Evolutionary conservation across 2,113 vertebrate species (phyloP), one percentile per base, ranked within the genome.

Genomic region (Tetrax tetrax): DNA sequence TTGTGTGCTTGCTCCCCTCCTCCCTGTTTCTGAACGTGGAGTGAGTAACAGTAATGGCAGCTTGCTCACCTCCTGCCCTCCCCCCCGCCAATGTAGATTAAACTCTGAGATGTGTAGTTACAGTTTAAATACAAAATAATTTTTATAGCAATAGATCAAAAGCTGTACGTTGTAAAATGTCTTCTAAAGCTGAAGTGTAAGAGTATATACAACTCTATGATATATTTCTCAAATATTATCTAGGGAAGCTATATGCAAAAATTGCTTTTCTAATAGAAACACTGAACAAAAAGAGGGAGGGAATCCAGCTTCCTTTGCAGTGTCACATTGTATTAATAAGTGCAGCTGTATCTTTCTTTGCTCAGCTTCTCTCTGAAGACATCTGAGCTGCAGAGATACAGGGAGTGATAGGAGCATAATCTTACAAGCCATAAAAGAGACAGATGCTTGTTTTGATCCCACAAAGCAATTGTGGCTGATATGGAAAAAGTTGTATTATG

Each of bases 321-420:
- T 87, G 59, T 83, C 90, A 51, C 11, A n/a, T 83, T 89, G 57
- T 63, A 70, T 89, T 94, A 84, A 48, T 64, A 78, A 77, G 33
- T 61, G 54, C 25, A 53, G 21, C 41, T 74, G 33, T 31, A 21
- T 69, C 68, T 89, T 80, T 59, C 48, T 74, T 94, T 87, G 74
- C 78, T 90, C 37, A 57, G 60, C 69, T 81, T 78, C 50, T 23
- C 29, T 91, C 64, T 84, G 82, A 93, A 87, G 78, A 24, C 29
- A 33, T 90, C 60, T 57, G 56, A 92, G n/a, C 70, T 66, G 61
- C 78, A 85, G 82, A 82, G 82, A 68, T 84, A 9, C 2, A 47
- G 24, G 0, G 0, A 70, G 41, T 0, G 12, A 72, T 86, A 64
- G 63, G 24, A 69, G 29, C 19, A 10, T 56, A 45, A 59, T 60